These are phyloP conservation scores for Scylla paramamosain DNA, from an alignment of 1,140 invertebrate genomes.

Conservation along the genomic window DNA sequence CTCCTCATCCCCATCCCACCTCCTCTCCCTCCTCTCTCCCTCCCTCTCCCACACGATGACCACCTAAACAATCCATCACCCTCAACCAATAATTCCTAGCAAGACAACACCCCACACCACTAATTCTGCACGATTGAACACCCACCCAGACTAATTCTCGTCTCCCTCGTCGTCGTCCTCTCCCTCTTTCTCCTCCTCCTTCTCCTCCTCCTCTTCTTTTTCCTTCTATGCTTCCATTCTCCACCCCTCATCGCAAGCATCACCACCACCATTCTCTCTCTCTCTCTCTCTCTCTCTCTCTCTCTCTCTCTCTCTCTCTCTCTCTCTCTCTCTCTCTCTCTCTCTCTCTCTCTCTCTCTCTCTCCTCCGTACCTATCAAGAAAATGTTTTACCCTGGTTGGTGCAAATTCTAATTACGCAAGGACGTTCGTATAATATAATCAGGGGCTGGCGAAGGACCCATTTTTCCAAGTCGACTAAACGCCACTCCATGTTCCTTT, in stretches of 20 bases:
- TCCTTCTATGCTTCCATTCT: not conserved
- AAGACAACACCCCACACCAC: not conserved
- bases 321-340: constrained; percentile 41
- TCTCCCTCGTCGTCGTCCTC: not conserved
- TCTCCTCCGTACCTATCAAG: not conserved
- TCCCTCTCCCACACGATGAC: not conserved
- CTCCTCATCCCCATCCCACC: not conserved
- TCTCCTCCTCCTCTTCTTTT: not conserved
- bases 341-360: constrained; percentile 41
- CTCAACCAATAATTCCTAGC: constrained; percentile 16
- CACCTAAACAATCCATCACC: not conserved
- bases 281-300: constrained; percentile 38
- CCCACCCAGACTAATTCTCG: not conserved
- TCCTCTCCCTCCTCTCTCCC: not conserved
- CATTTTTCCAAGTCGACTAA: no score
- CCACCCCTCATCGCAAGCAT: not conserved
- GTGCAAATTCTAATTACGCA: no score
- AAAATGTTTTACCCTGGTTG: not conserved
- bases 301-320: constrained; percentile 41
- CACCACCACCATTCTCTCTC: not conserved
- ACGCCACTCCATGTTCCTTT: no score
- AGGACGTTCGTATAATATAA: no score
- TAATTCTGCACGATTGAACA: not conserved
- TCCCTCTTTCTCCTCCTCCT: not conserved
- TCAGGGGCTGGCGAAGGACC: no score